These are phyloP conservation scores for Drosophila kanekoi DNA, from an alignment of 2,888 invertebrate species.

Conservation along the genomic window DNA sequence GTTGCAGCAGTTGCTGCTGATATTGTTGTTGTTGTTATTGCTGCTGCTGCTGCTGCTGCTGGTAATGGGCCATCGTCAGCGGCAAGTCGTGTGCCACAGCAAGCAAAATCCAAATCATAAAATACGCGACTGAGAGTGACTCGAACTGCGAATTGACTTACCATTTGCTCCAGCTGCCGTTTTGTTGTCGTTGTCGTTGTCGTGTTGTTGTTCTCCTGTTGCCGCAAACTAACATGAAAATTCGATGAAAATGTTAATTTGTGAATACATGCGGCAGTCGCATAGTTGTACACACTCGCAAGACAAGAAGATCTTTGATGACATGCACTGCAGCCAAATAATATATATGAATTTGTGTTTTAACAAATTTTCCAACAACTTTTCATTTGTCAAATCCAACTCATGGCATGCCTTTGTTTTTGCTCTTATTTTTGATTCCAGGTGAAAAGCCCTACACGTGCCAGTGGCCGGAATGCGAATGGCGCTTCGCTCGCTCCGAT, in stretches of 20 bases:
- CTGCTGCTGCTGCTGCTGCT: slow-evolving; percentile 10
- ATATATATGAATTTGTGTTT: slow-evolving; percentile 3
- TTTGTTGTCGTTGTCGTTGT: slow-evolving; percentile 32
- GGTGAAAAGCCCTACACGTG: slow-evolving; percentile 99
- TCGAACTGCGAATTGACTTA: slow-evolving; percentile 57
- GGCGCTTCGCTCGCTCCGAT: slow-evolving; percentile 98
- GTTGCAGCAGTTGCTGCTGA: slow-evolving; percentile 5
- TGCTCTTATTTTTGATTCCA: slow-evolving; percentile 84
- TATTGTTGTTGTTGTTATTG: too few species aligned
- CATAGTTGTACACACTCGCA: slow-evolving; percentile 19
- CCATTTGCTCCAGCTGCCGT: slow-evolving; percentile 62
- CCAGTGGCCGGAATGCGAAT: slow-evolving; percentile 99
- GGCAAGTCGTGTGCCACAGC: slow-evolving; percentile 65
- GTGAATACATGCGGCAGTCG: slow-evolving; percentile 40
- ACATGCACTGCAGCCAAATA: slow-evolving; percentile 11
- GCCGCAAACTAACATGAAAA: slow-evolving; percentile 41
- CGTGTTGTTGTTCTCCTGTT: slow-evolving; percentile 38
- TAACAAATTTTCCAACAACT: not conserved
- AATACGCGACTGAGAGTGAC: slow-evolving; percentile 43
- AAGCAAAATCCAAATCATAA: slow-evolving; percentile 53
- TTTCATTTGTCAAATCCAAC: slow-evolving; percentile 2
- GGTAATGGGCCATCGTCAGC: slow-evolving; percentile 54
- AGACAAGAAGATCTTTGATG: slow-evolving; percentile 57
- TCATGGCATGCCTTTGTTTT: not conserved
- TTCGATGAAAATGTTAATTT: slow-evolving; percentile 71